A percentile compares a stretch with the other conserved stretches of the same genome.
Evolutionary conservation across 2,113 vertebrate species (phyloP).

Genomic region (Lophochroa leadbeateri): DNA sequence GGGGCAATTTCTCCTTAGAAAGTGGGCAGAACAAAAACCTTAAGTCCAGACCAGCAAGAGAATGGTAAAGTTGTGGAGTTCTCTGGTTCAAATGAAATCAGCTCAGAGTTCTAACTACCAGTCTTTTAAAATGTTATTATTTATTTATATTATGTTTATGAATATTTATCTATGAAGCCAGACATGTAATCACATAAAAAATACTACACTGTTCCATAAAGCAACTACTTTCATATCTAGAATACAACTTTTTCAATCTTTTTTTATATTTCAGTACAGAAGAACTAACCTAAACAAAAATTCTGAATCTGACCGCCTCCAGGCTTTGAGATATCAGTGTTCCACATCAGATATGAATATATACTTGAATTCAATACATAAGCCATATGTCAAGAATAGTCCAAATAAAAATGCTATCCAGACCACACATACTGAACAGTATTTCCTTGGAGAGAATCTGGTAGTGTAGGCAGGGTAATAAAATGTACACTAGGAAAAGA

Average conservation of each 20-base stretch:
- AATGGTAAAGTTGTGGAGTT: background rate
- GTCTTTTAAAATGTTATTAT: background rate
- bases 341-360: background rate
- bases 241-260: background rate
- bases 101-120: rapidly evolving
- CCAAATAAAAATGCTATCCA: background rate
- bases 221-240: background rate
- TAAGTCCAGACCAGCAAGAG: background rate
- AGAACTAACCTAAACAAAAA: background rate
- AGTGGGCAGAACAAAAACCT: background rate
- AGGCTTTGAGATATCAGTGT: background rate
- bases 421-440: background rate
- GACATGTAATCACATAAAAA: background rate
- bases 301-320: background rate
- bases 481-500: background rate
- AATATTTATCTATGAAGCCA: background rate
- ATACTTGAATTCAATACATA: background rate
- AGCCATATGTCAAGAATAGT: background rate
- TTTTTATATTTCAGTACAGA: background rate
- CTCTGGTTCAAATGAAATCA: background rate
- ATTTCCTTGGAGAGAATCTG: background rate
- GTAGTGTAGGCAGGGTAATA: background rate
- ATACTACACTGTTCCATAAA: background rate
- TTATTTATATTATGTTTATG: background rate
- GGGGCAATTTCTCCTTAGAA: background rate